These are phyloP conservation scores for Plotosus lineatus DNA, from an alignment of 2,113 vertebrate genomes.

Conservation along the genomic window DNA sequence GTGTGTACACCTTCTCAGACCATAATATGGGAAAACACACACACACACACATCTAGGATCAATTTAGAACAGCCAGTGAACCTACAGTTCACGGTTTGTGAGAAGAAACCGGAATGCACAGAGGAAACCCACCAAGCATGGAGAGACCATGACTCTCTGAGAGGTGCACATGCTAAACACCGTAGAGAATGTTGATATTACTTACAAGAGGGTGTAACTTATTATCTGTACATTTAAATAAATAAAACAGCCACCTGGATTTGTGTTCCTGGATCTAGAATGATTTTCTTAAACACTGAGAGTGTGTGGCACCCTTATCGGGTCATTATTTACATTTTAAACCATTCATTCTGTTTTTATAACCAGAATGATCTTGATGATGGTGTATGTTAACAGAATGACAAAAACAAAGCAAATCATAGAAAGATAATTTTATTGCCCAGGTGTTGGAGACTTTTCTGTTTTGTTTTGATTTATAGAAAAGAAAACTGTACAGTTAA, in stretches of 20 bases:
- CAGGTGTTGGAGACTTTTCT: slow-evolving; percentile 90
- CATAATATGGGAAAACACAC: too few relatives aligned
- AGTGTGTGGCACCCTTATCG: not conserved
- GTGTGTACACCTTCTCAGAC: too few relatives aligned
- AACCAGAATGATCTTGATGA: not conserved
- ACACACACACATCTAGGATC: too few relatives aligned
- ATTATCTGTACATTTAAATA: not conserved
- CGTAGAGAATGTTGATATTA: too few relatives aligned
- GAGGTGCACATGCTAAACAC: too few relatives aligned
- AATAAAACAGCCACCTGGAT: not conserved
- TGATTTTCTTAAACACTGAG: not conserved
- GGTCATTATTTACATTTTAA: not conserved
- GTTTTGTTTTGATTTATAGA: slow-evolving; percentile 90
- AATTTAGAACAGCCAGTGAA: too few relatives aligned
- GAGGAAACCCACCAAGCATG: too few relatives aligned
- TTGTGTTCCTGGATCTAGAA: not conserved
- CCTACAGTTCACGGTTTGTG: too few relatives aligned
- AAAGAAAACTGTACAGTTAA: slow-evolving; percentile 90
- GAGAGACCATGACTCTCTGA: too few relatives aligned
- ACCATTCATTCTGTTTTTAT: not conserved
- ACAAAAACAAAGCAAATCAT: slow-evolving; percentile 62
- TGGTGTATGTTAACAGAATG: slow-evolving; percentile 28
- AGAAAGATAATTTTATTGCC: slow-evolving; percentile 99
- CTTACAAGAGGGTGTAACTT: too few relatives aligned
- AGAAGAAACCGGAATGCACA: too few relatives aligned